Percentiles rank a stretch among this genome's conserved stretches.
phyloP scores from a whole-genome alignment of 2,797 vertebrate species.

The Oceanodroma leucorhoa region DNA sequence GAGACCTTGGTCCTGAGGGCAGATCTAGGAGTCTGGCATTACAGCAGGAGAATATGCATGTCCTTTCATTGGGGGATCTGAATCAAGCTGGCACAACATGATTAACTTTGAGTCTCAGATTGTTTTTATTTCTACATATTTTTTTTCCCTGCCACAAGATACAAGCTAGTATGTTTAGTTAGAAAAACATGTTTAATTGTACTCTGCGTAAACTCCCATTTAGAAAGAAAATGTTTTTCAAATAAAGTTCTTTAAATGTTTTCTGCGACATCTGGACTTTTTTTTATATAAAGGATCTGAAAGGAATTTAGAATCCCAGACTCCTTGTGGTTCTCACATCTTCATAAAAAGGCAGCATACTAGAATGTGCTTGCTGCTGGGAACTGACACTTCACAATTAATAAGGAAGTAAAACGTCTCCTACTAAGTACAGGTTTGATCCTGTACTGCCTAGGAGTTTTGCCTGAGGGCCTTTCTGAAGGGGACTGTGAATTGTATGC shows the following conservation, averaged over 20 bases:
- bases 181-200: constrained; percentile 70
- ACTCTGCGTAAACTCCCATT: constrained; percentile 47
- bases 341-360: constrained; percentile 33
- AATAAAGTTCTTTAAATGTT: constrained; percentile 54
- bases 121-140: constrained; percentile 64
- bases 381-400: constrained; percentile 17
- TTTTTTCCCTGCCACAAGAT: constrained; percentile 65
- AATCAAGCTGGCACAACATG: background rate
- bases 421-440: constrained; percentile 28
- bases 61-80: background rate
- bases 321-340: constrained; percentile 44
- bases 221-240: constrained; percentile 63
- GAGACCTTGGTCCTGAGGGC: background rate
- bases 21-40: background rate
- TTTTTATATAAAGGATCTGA: constrained; percentile 43
- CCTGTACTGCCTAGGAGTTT: background rate
- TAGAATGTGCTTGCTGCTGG: constrained; percentile 46
- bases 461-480: background rate
- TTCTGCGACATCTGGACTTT: constrained; percentile 66
- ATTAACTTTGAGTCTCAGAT: constrained; percentile 31
- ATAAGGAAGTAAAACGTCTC: constrained; percentile 50
- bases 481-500: background rate
- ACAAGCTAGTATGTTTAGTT: constrained; percentile 63
- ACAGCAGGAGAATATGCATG: background rate
- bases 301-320: constrained; percentile 52